Conservation (phyloP, 2,113 vertebrate genomes). For the Hydrolagus affinis region DNA sequence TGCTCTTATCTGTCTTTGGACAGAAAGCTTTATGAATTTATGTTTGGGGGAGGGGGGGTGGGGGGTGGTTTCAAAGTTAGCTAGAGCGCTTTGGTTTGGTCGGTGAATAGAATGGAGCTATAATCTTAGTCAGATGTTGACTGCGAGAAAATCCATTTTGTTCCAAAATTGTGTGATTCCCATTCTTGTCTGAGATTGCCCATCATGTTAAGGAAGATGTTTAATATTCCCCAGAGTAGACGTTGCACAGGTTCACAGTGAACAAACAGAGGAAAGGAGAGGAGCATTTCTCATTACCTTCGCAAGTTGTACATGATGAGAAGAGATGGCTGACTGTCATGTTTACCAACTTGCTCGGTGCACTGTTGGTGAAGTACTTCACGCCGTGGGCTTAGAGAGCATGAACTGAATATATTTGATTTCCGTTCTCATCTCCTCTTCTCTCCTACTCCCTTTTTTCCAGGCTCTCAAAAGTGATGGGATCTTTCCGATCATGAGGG, state of each 20-base stretch:
- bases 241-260: not conserved
- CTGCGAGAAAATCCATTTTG: constrained; percentile 3
- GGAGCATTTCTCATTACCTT: constrained; percentile 21
- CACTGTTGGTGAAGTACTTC: not conserved
- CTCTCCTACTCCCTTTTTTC: not conserved
- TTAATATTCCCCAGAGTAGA: constrained; percentile 28
- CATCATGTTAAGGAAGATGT: not conserved
- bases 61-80: no score
- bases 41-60: no score
- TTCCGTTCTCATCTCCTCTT: not conserved
- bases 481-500: constrained; percentile 17
- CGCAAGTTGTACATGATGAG: not conserved
- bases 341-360: constrained; percentile 8
- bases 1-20: no score
- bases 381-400: not conserved
- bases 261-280: constrained; percentile 10
- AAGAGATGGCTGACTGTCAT: constrained; percentile 5
- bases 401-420: not conserved
- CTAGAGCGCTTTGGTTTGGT: not conserved
- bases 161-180: constrained; percentile 6
- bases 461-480: not conserved
- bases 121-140: constrained; percentile 22
- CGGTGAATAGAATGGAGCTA: constrained; percentile 24
- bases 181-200: constrained; percentile 11
- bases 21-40: no score